phyloP scores from a whole-genome alignment of 2,888 invertebrate genomes.

The Cartodere bifasciata region DNA sequence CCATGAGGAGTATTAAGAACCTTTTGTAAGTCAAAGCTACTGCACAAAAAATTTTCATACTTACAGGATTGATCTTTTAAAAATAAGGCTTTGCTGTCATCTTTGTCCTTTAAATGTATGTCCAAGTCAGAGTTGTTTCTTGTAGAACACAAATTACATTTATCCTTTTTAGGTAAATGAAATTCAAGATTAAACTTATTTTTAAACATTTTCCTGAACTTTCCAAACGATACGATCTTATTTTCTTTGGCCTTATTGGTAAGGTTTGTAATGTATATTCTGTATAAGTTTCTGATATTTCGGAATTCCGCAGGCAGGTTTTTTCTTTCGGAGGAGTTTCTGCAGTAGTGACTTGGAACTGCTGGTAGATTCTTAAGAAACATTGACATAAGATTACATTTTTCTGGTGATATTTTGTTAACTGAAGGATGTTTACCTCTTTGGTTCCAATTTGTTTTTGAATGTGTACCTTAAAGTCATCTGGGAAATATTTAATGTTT shows the following conservation, averaged over 20 bases:
- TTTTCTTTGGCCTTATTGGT: slow-evolving; percentile 4
- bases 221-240: slow-evolving; percentile 3
- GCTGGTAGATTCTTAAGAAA: slow-evolving; percentile 10
- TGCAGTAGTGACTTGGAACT: slow-evolving; percentile 10
- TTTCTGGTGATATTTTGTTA: slow-evolving; percentile 4
- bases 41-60: slow-evolving; percentile 6
- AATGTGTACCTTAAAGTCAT: slow-evolving; percentile 6
- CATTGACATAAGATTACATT: slow-evolving; percentile 7
- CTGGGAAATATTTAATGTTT: slow-evolving; percentile 7
- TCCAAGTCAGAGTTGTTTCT: background rate
- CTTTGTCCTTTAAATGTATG: too few species aligned
- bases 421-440: slow-evolving; percentile 5
- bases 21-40: slow-evolving; percentile 10
- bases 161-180: slow-evolving; percentile 15
- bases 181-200: slow-evolving; percentile 14
- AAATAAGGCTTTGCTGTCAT: too few species aligned
- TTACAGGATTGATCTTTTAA: too few species aligned
- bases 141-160: slow-evolving; percentile 12
- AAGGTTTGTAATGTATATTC: slow-evolving; percentile 9
- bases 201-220: slow-evolving; percentile 11
- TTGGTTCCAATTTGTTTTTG: slow-evolving; percentile 7
- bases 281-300: slow-evolving; percentile 10
- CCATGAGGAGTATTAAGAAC: slow-evolving; percentile 21
- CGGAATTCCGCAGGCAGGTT: slow-evolving; percentile 8
- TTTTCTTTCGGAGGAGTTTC: slow-evolving; percentile 6